Evolutionary conservation across 2,113 vertebrate species (phyloP), one percentile per base, ranked within the genome.

Genomic region (Crocuta crocuta): DNA sequence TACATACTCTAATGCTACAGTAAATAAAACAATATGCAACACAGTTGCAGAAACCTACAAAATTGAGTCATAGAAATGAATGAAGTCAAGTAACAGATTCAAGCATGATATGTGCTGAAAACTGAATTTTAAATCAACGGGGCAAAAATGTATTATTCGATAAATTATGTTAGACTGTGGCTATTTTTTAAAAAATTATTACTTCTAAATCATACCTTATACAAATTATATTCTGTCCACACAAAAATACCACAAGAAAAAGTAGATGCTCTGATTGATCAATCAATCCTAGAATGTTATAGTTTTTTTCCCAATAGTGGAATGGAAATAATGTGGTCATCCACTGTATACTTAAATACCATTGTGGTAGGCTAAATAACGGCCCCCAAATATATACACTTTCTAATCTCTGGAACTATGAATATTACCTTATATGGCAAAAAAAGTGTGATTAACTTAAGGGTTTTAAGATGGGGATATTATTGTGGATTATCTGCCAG

Each of bases 211-310:
- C 68, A 79, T 35, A 50, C 0, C 26, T 91, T 94, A 94, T 45
- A 95, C 35, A 88, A 94, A 94, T 89, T 66, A 66, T 79, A 84
- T 71, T 93, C 63, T 82, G 21, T 90, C 80, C 61, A 80, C 23
- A 16, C 9, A 65, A 70, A 87, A 55, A 65, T 65, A 24, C 13
- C 7, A 63, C 61, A 87, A 79, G 79, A n/a, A 35, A 82, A 45
- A 96, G 65, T 7, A 85, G n/a, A 81, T 39, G 50, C 16, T 92
- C 26, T 68, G 10, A 86, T 10, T 95, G 70, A 83, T 87, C 31
- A 92, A 45, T 93, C 95, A 92, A 70, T 65, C n/a, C 87, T 5
- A 71, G 28, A 55, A 50, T 80, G 43, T 53, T 83, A 87, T 76
- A 79, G n/a, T 58, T 65, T 89, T 89, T 70, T 74, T 58, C 33